Evolutionary conservation across 2,888 invertebrate genomes (phyloP), one percentile per base, ranked within the genome.

Genomic region (Exocentrus adspersus): DNA sequence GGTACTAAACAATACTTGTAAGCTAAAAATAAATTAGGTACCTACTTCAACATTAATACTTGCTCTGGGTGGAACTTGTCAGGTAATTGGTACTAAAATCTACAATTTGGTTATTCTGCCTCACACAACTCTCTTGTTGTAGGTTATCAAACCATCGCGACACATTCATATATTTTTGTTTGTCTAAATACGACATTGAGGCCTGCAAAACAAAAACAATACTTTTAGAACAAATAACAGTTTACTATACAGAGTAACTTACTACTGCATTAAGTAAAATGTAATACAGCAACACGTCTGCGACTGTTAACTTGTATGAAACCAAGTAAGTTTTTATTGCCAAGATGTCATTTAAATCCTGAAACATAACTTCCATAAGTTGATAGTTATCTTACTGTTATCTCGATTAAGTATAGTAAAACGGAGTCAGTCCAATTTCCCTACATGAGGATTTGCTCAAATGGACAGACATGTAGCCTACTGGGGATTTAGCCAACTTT

Each of bases 111-210:
- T 85, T 81, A 54, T 83, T 81, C 62, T 84, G 84, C 57, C 89
- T 85, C n/a, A 92, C 83, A 76, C 84, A 85, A 0, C 87, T 85
- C 62, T 90, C 87, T 63, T 90, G 88, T 76, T 93, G 92, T 62
- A 93, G 81, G 76, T 92, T 90, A 78, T 90, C 90, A 70, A 88
- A 91, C 93, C 93, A 93, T 72, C 93, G 85, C 42, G 92, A 92
- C 0, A 93, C 80, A 78, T 92, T 87, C 19, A 92, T 76, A 64
- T 88, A 85, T 54, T 87, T 87, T 74, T 92, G 92, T 74, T 89
- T 89, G 54, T 92, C 92, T 62, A 86, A 81, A 19, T 87, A 83
- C 7, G 86, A 85, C 10, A 92, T 82, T 14, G 86, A 85, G 74
- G 85, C 87, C 92, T 92, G 82, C 69, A 87, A 87, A 46, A 68